These are phyloP conservation scores for Melikaiella ostensackeni DNA, from an alignment of 2,888 invertebrate species.

Conservation along the genomic window DNA sequence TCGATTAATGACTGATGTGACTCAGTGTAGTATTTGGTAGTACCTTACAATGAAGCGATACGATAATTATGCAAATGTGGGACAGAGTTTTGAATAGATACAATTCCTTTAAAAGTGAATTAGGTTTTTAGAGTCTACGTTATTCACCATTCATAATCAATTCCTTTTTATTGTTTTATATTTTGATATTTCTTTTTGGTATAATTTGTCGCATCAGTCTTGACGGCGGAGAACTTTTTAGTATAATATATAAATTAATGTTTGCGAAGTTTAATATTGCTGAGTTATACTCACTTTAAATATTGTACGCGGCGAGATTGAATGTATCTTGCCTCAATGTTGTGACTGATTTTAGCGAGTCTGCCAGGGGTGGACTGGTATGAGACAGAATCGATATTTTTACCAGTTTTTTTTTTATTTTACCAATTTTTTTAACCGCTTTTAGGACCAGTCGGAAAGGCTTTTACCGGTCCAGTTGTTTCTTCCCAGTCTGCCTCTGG, in stretches of 20 bases:
- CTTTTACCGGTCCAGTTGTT: no score
- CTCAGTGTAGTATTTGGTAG: slow-evolving; percentile 22
- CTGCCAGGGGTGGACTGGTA: not conserved
- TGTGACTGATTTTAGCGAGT: slow-evolving; percentile 7
- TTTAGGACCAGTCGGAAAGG: no score
- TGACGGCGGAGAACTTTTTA: not conserved
- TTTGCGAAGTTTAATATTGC: not conserved
- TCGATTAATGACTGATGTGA: slow-evolving; percentile 1
- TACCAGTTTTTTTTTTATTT: not conserved
- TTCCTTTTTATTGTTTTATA: not conserved
- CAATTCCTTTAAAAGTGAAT: not conserved
- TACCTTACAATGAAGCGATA: slow-evolving; percentile 10
- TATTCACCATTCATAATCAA: not conserved
- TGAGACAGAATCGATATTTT: not conserved
- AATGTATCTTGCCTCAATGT: not conserved
- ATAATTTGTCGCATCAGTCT: not conserved
- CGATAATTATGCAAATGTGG: not conserved
- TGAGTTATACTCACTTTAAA: slow-evolving; percentile 7
- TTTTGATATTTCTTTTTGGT: not conserved
- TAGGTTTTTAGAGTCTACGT: not conserved
- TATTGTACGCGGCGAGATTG: not conserved
- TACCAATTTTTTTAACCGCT: no score
- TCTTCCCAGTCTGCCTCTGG: no score
- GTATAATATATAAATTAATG: not conserved
- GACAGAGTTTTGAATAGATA: not conserved